Percentiles rank a stretch among this genome's conserved stretches.
phyloP scores from a whole-genome alignment of 2,888 invertebrate species.

The Microctonus brassicae region DNA sequence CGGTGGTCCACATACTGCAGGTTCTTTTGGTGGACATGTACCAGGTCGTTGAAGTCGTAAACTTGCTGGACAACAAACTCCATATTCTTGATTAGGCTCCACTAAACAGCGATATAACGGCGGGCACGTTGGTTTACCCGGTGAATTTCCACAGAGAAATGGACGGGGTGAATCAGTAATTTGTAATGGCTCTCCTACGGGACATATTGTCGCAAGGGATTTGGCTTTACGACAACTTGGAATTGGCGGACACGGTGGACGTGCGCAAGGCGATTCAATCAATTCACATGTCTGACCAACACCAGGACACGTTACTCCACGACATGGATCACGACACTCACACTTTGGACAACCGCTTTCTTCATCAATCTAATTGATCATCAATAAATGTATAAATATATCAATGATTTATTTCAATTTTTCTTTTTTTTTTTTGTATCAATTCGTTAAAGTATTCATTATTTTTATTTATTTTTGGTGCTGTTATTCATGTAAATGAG shows the following conservation, averaged over 20 bases:
- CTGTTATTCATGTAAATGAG: too few species aligned
- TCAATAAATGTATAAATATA: conserved; percentile 14
- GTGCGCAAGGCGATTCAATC: conserved; percentile 82
- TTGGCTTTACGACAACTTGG: conserved; percentile 86
- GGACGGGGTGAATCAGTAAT: conserved; percentile 79
- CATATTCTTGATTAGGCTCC: conserved; percentile 86
- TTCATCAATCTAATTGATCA: conserved; percentile 56
- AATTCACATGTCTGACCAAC: conserved; percentile 80
- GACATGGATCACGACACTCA: conserved; percentile 86
- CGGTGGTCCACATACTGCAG: conserved; percentile 73
- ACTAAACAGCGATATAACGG: conserved; percentile 85
- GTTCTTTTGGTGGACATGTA: conserved; percentile 75
- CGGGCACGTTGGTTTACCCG: conserved; percentile 87
- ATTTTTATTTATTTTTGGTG: too few species aligned
- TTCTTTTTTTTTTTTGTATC: too few species aligned
- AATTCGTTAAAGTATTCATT: too few species aligned
- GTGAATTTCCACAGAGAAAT: conserved; percentile 84
- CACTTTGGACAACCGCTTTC: conserved; percentile 81
- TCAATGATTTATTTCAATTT: too few species aligned
- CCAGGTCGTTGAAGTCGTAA: conserved; percentile 83
- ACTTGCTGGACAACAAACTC: conserved; percentile 88
- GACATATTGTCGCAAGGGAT: conserved; percentile 82
- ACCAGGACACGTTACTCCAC: conserved; percentile 81
- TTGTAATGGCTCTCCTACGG: conserved; percentile 73
- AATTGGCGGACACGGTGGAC: conserved; percentile 86